Conservation (phyloP, 2,888 invertebrate genomes). For the Trilocha varians region DNA sequence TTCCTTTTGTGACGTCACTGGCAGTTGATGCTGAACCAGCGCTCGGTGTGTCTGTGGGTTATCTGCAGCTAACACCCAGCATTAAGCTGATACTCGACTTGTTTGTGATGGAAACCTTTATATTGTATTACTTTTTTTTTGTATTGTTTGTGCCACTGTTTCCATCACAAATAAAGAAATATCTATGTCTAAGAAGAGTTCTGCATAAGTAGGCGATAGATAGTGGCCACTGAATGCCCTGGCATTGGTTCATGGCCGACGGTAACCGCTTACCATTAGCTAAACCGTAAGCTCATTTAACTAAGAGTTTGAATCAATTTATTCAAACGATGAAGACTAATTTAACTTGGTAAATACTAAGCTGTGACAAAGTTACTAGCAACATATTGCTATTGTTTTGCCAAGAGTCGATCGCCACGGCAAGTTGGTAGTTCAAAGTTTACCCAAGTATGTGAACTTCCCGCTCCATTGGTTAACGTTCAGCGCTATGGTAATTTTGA, state of each 20-base stretch:
- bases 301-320: background rate
- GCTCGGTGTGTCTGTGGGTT: too few species aligned
- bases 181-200: too few species aligned
- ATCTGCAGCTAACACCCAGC: too few species aligned
- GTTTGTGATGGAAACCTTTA: too few species aligned
- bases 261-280: background rate
- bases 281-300: background rate
- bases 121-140: too few species aligned
- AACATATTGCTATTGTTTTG: constrained; percentile 29
- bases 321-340: background rate
- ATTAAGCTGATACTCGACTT: too few species aligned
- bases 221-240: too few species aligned
- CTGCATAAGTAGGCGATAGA: too few species aligned
- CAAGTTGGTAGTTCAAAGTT: constrained; percentile 6
- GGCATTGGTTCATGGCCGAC: background rate
- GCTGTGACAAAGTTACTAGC: constrained; percentile 13
- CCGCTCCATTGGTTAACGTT: background rate
- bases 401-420: constrained; percentile 11
- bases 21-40: too few species aligned
- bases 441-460: background rate
- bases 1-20: too few species aligned
- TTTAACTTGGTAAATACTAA: background rate
- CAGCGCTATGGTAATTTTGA: background rate
- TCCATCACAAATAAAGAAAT: too few species aligned
- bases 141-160: too few species aligned